Evolutionary conservation across 2,113 vertebrate genomes (phyloP), one percentile per base, ranked within the genome.

Genomic region (Macquaria ambigua): DNA sequence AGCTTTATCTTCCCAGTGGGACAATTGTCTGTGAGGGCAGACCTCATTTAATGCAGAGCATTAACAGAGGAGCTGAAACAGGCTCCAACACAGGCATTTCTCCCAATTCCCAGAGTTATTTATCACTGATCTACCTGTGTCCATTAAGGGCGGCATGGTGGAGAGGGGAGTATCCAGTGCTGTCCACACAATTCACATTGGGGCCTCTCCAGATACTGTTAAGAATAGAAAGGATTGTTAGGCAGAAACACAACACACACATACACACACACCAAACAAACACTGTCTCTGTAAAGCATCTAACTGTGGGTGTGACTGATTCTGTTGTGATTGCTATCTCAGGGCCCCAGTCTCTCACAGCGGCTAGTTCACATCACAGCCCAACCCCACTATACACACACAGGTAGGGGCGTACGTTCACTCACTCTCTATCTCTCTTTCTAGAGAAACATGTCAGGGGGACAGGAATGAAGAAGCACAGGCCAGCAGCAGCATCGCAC

Each of bases 181-280:
- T 98, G 95, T 99, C 98, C 82, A 98, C 97, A 75, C 98, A 99
- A 92, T 99, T 99, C 96, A 99, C 98, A 80, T 98, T 99, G 12
- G 98, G 98, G 73, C 98, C 98, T 92, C 98, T 97, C 98, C 98
- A 99, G 94, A 99, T 99, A 90, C 98, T 98, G 95, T 23, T 8
- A 80, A 81, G 77, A 82, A 18, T 0, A 91, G 70, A 95, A 76
- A 93, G 39, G 74, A 89, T 39, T 56, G 74, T 91, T 88, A 88
- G 10, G 50, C 43, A 21, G 34, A 37, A 82, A 66, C 25, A 68
- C 50, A 48, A 76, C 16, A 74, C 43, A 74, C 66, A 76, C 18
- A 39, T 18, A 76, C 16, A 74, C 43, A 74, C 66, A 76, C 18
- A 39, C 21, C 66, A 82, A 41, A 90, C 59, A 87, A 73, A 90